These are phyloP conservation scores for Dioctria rufipes DNA, from an alignment of 2,888 invertebrate genomes.

Conservation along the genomic window DNA sequence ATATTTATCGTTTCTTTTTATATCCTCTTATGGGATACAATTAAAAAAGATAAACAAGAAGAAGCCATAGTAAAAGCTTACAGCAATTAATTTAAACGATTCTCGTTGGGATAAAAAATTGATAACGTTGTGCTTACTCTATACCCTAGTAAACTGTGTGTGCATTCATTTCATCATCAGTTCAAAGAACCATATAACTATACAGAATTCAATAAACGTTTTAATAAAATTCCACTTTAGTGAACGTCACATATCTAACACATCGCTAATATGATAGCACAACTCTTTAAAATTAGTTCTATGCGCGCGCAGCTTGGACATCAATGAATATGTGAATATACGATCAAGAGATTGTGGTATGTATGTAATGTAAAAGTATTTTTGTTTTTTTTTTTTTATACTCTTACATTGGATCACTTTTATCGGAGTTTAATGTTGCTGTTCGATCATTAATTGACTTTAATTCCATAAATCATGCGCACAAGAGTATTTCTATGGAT, in stretches of 20 bases:
- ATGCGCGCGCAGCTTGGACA: not conserved
- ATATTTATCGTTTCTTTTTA: too few relatives aligned
- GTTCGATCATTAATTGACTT: not conserved
- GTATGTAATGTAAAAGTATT: not conserved
- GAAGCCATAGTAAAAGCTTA: too few relatives aligned
- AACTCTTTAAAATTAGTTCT: constrained; percentile 8
- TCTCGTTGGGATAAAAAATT: too few relatives aligned
- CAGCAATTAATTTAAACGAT: too few relatives aligned
- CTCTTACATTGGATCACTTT: not conserved
- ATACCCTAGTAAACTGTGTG: too few relatives aligned
- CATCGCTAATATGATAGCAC: constrained; percentile 17
- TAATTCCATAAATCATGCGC: constrained; percentile 31
- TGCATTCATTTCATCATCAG: too few relatives aligned
- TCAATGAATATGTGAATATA: not conserved
- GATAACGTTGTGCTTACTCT: too few relatives aligned
- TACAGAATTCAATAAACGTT: not conserved
- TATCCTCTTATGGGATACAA: too few relatives aligned
- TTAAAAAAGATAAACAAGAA: too few relatives aligned
- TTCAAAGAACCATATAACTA: too few relatives aligned
- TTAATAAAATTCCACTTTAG: constrained; percentile 29
- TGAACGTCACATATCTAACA: constrained; percentile 36
- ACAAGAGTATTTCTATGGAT: constrained; percentile 29
- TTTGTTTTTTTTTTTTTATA: not conserved
- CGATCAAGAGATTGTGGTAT: not conserved
- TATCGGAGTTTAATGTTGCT: not conserved